Percentiles rank a stretch among this genome's conserved stretches.
These are phyloP conservation scores for Polydrusus cervinus DNA, from an alignment of 2,888 invertebrate species.

Conservation along the genomic window DNA sequence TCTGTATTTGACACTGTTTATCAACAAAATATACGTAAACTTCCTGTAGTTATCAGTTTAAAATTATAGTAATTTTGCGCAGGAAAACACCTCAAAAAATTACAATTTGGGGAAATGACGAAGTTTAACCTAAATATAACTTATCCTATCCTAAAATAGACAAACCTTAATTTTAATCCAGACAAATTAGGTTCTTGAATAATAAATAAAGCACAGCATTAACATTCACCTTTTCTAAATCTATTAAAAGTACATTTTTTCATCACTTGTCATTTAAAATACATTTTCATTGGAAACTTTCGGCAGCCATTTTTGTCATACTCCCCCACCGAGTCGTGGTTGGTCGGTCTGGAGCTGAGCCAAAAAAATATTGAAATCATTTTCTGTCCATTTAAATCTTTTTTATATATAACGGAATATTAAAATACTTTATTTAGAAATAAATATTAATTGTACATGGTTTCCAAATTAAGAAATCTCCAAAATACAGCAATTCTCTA, in stretches of 20 bases:
- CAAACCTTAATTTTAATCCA: slow-evolving; percentile 33
- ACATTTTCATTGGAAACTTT: slow-evolving; percentile 66
- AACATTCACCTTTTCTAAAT: slow-evolving; percentile 62
- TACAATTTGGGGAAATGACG: slow-evolving; percentile 58
- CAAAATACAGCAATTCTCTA: neutral
- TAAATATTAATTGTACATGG: neutral
- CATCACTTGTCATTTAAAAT: slow-evolving; percentile 65
- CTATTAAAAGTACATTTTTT: slow-evolving; percentile 65
- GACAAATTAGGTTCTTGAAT: slow-evolving; percentile 33
- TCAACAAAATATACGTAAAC: slow-evolving; percentile 22
- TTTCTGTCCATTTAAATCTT: neutral
- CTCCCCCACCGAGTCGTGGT: slow-evolving; percentile 67
- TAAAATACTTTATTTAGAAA: too few species aligned
- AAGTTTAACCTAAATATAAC: slow-evolving; percentile 69
- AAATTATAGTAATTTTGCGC: slow-evolving; percentile 50
- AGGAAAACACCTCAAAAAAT: slow-evolving; percentile 36
- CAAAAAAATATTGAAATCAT: slow-evolving; percentile 28
- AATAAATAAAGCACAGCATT: slow-evolving; percentile 35
- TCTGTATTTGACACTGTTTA: slow-evolving; percentile 31
- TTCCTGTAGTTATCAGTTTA: slow-evolving; percentile 30
- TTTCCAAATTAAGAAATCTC: neutral
- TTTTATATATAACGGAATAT: neutral
- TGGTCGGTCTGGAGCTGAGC: slow-evolving; percentile 38
- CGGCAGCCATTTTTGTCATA: slow-evolving; percentile 70
- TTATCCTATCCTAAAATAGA: slow-evolving; percentile 55